phyloP scores from a whole-genome alignment of 1,140 invertebrate genomes.

The Scylla paramamosain region DNA sequence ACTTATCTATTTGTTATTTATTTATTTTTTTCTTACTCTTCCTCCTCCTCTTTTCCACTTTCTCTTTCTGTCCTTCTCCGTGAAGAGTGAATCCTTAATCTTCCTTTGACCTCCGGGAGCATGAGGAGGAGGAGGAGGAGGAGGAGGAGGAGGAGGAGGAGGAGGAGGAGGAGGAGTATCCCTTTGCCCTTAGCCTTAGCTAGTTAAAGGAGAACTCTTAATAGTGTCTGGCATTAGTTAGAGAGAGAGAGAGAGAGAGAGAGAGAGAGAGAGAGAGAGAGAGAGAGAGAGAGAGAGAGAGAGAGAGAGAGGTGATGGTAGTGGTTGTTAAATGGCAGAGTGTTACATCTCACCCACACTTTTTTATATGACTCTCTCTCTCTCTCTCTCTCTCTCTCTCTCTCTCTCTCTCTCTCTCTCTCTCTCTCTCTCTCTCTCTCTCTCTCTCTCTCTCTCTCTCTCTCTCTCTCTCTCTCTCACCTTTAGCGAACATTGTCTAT shows the following conservation, averaged over 20 bases:
- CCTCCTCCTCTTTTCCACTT: background rate
- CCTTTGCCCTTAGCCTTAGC: background rate
- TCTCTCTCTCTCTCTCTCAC: background rate
- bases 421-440: background rate
- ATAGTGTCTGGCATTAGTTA: background rate
- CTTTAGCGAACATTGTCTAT: background rate
- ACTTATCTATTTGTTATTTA: background rate
- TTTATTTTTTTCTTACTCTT: background rate
- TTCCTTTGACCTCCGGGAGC: too few species aligned
- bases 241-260: conserved; percentile 16
- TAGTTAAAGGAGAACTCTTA: conserved; percentile 5
- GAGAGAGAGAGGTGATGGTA: background rate
- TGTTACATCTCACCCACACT: background rate
- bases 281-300: conserved; percentile 1
- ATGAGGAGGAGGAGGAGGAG: background rate
- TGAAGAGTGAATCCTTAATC: background rate
- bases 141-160: conserved; percentile 8
- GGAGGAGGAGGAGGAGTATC: background rate
- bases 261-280: conserved; percentile 1
- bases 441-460: background rate
- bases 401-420: background rate
- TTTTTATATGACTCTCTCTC: background rate
- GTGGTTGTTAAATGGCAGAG: background rate
- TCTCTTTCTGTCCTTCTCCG: background rate
- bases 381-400: conserved; percentile 26